Conservation (phyloP, 2,113 vertebrate genomes). For the Bubo blakistoni region DNA sequence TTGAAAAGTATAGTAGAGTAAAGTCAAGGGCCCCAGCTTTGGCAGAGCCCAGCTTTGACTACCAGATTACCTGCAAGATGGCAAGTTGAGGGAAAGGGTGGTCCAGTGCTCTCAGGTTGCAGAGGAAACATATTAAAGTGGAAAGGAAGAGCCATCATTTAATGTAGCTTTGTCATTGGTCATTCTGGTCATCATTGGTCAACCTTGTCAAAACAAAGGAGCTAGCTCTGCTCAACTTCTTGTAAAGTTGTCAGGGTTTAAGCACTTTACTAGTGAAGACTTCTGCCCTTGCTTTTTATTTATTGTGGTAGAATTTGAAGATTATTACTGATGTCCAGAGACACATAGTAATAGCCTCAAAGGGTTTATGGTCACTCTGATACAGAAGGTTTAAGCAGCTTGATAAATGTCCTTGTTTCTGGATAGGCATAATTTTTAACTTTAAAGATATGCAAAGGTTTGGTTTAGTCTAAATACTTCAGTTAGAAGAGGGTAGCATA, state of each 20-base stretch:
- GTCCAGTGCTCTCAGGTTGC: neutral
- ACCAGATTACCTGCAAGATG: neutral
- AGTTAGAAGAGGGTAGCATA: neutral
- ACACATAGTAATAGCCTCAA: neutral
- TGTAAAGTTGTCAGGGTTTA: neutral
- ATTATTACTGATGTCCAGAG: neutral
- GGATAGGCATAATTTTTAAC: neutral
- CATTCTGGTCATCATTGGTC: neutral
- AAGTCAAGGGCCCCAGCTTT: neutral
- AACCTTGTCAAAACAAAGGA: neutral
- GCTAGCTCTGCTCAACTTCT: neutral
- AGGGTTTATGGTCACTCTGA: neutral
- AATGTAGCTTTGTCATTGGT: neutral
- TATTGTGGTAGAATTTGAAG: neutral
- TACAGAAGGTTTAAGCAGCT: neutral
- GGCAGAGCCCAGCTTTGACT: neutral
- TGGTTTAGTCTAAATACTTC: neutral
- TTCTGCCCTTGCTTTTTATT: neutral
- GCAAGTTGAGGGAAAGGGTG: neutral
- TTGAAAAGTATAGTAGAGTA: neutral
- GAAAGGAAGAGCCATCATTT: neutral
- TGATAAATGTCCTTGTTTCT: neutral
- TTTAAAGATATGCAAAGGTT: neutral
- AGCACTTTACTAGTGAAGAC: neutral
- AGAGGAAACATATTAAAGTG: neutral